A percentile compares a stretch with the other conserved stretches of the same genome.
Conservation (phyloP, 2,113 vertebrate species). For the Scalopus aquaticus region DNA sequence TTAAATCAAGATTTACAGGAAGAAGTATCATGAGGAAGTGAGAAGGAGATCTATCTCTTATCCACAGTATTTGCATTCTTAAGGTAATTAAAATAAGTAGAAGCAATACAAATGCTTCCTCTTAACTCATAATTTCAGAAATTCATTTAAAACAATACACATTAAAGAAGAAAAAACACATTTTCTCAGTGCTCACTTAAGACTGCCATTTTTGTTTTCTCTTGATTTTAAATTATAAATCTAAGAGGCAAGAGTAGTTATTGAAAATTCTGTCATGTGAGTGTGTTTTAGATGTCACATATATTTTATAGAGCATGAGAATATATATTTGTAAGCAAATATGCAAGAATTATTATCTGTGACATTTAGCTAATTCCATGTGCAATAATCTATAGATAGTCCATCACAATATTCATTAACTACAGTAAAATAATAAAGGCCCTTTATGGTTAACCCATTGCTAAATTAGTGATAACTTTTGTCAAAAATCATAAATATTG, state of each 20-base stretch:
- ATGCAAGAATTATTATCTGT: not conserved
- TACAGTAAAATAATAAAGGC: not conserved
- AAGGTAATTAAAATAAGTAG: not conserved
- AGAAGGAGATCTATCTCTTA: not conserved
- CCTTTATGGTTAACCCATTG: not conserved
- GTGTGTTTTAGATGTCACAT: not conserved
- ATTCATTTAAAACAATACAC: not conserved
- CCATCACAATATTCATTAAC: not conserved
- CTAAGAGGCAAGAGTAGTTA: not conserved
- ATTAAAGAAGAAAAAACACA: no score
- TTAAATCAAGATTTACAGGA: not conserved
- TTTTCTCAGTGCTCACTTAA: not conserved
- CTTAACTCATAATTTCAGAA: not conserved
- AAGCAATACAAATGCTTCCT: not conserved
- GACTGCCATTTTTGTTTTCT: not conserved
- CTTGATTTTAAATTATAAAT: not conserved
- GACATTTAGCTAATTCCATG: not conserved
- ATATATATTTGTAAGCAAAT: constrained; percentile 3
- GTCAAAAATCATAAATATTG: not conserved
- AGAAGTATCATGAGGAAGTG: not conserved
- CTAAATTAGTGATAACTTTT: not conserved
- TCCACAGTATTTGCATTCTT: not conserved
- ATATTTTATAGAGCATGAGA: not conserved
- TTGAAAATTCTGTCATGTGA: not conserved
- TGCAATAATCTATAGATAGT: not conserved